Evolutionary conservation across 2,888 invertebrate genomes (phyloP).

Genomic region (Tortrix viridana): DNA sequence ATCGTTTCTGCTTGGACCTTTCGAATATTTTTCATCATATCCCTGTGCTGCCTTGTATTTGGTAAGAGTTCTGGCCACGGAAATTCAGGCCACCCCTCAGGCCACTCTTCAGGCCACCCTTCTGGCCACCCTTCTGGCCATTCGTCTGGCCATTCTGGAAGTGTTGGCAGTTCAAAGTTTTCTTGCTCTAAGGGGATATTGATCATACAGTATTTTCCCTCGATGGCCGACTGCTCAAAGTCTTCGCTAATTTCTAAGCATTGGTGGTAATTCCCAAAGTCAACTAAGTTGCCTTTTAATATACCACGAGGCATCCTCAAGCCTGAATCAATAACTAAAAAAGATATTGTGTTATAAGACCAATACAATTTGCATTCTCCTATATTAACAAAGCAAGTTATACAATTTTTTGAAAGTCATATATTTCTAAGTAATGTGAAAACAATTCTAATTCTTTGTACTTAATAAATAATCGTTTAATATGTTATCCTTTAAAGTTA

Average conservation of each 20-base stretch:
- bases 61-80: constrained; percentile 38
- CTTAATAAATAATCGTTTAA: too few species aligned
- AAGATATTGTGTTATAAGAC: not conserved
- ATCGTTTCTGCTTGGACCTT: constrained; percentile 5
- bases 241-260: constrained; percentile 57
- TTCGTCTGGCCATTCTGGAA: constrained; percentile 41
- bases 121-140: constrained; percentile 42
- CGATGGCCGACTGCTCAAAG: constrained; percentile 49
- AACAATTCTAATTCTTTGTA: too few species aligned
- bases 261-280: constrained; percentile 62
- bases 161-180: constrained; percentile 42
- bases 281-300: constrained; percentile 53
- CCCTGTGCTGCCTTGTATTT: constrained; percentile 18
- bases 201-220: constrained; percentile 68
- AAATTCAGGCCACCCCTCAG: constrained; percentile 43
- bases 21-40: constrained; percentile 19
- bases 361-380: too few species aligned
- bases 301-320: constrained; percentile 61
- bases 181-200: constrained; percentile 53
- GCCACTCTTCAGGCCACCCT: constrained; percentile 40
- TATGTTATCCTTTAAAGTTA: too few species aligned
- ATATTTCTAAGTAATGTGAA: too few species aligned
- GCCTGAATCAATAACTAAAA: constrained; percentile 62
- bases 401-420: too few species aligned
- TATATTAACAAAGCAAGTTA: too few species aligned